Evolutionary conservation across 2,888 invertebrate genomes (phyloP), one percentile per base, ranked within the genome.

Genomic region (Aphodius granarius): DNA sequence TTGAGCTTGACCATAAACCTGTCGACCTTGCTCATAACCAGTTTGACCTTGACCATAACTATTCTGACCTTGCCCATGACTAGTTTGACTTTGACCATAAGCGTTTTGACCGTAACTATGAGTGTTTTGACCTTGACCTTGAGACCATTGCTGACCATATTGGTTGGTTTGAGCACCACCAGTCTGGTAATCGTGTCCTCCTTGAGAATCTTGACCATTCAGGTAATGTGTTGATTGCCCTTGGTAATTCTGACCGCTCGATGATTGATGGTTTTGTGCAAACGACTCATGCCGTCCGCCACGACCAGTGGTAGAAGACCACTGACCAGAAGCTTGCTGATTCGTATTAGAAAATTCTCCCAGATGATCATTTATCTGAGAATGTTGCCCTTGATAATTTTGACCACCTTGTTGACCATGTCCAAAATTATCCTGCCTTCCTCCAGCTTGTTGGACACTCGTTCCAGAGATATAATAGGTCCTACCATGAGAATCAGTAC

Each of bases 341-440:
- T n/a, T n/a, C n/a, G n/a, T n/a, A n/a, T n/a, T n/a, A n/a, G 62
- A 62, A 22, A 77, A 77, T 19, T 74, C 65, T 4, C 63, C 64
- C 17, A 76, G 6, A 17, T 74, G 74, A 64, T 76, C 63, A 63
- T 74, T 74, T 19, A 76, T 66, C 6, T 65, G 16, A n/a, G n/a
- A n/a, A n/a, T n/a, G n/a, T n/a, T n/a, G n/a, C n/a, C n/a, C n/a
- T n/a, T n/a, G n/a, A n/a, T n/a, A n/a, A n/a, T n/a, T n/a, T n/a
- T n/a, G n/a, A 22, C 18, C 66, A 17, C 22, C 66, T 43, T 66
- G 22, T 15, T 1, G 3, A 15, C 23, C 43, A 62, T n/a, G n/a
- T n/a, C n/a, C n/a, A n/a, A n/a, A n/a, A n/a, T n/a, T n/a, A n/a
- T n/a, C n/a, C n/a, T n/a, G n/a, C n/a, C n/a, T n/a, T 22, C 15